phyloP scores from a whole-genome alignment of 2,113 vertebrate species.

The Lipophrys pholis region DNA sequence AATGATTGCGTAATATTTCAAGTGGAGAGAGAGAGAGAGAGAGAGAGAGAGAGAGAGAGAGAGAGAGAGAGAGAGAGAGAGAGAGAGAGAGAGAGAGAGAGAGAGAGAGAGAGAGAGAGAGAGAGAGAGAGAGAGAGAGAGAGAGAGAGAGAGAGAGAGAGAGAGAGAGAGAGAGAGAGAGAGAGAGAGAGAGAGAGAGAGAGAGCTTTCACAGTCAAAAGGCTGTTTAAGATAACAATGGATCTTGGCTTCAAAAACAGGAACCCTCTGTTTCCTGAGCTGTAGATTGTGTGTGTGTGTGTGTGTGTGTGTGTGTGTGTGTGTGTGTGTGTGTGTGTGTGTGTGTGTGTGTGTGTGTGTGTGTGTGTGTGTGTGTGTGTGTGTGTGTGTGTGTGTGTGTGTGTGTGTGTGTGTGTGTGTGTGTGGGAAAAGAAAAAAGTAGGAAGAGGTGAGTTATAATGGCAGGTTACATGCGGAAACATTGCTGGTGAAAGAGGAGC shows the following conservation, averaged over 20 bases:
- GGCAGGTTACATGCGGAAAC: slow-evolving; percentile 13
- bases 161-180: slow-evolving; percentile 22
- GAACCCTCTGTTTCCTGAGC: slow-evolving; percentile 85
- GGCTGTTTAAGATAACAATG: slow-evolving; percentile 76
- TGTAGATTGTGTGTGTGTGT: slow-evolving; percentile 56
- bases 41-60: slow-evolving; percentile 23
- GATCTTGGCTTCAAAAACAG: slow-evolving; percentile 79
- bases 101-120: slow-evolving; percentile 21
- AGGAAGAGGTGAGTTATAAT: slow-evolving; percentile 50
- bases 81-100: slow-evolving; percentile 10
- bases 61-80: slow-evolving; percentile 9
- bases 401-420: slow-evolving; percentile 27
- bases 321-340: slow-evolving; percentile 42
- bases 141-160: slow-evolving; percentile 3
- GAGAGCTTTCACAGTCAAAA: slow-evolving; percentile 14
- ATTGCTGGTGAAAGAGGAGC: not conserved
- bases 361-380: slow-evolving; percentile 40
- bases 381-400: slow-evolving; percentile 39
- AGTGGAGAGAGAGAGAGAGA: slow-evolving; percentile 22
- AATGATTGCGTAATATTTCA: slow-evolving; percentile 51
- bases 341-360: slow-evolving; percentile 44
- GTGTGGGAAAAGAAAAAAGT: slow-evolving; percentile 53
- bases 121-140: slow-evolving; percentile 26
- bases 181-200: slow-evolving; percentile 7
- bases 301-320: slow-evolving; percentile 46